These are phyloP conservation scores for Liolophura sinensis DNA, from an alignment of 1,140 invertebrate species.

Conservation along the genomic window DNA sequence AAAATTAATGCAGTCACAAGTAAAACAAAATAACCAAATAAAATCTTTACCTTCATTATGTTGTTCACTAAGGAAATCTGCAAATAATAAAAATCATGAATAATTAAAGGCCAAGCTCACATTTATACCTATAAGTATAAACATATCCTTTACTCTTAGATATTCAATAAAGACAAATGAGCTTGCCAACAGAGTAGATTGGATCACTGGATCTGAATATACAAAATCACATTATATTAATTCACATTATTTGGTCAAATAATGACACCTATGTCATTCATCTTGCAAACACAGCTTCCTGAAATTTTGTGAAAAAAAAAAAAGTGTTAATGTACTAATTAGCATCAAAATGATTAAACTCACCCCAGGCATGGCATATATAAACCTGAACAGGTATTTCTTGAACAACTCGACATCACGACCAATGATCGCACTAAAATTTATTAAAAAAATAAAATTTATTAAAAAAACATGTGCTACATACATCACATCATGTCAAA, in stretches of 20 bases:
- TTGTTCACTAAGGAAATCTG: conserved; percentile 86
- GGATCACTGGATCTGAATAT: no score
- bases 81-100: conserved; percentile 33
- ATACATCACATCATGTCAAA: no score
- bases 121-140: no score
- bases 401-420: conserved; percentile 79
- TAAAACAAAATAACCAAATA: not conserved
- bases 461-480: no score
- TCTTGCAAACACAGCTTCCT: no score
- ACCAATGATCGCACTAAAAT: conserved; percentile 86
- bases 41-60: conserved; percentile 73
- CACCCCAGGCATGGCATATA: conserved; percentile 81
- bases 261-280: conserved; percentile 14
- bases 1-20: no score
- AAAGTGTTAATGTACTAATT: conserved; percentile 50
- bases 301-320: conserved; percentile 17
- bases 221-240: no score
- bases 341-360: conserved; percentile 56
- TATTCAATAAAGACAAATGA: no score
- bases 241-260: no score
- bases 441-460: conserved; percentile 33
- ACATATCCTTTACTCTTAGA: no score
- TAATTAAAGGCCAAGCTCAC: no score
- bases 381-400: conserved; percentile 74
- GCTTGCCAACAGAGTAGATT: no score